Base-by-base conservation (phyloP, 2,888 invertebrate genomes). In the Sinodicranocentrus sp. region DNA sequence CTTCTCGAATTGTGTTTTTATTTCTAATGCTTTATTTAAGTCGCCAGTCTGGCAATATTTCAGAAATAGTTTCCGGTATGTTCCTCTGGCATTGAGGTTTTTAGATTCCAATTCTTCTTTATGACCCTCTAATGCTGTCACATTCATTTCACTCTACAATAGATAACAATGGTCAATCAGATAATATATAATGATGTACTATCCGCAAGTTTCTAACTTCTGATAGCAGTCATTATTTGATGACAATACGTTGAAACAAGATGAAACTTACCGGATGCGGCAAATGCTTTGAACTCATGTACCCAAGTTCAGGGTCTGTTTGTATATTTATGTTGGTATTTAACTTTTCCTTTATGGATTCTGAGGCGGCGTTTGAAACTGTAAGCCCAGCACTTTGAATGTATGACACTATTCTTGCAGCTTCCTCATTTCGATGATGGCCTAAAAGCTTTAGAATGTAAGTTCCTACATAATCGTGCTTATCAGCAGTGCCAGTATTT, bases 1-100 rank as follows among this genome's bases (percentile, higher is more conserved):
- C n/a, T 23, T 21, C 23, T 85, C 86, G 44, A 86, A 86, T 17
- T 13, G 61, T 2, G 17, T 52, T 71, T 85, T 85, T 0, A 54
- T 15, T 57, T 77, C 67, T 15, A 85, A 10, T 10, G 67, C 85
- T 28, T 82, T 86, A 1, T 39, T 19, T n/a, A 85, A 54, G n/a
- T 85, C 84, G 10, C 75, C 82, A 3, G 5, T 17, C 52, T 84
- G 76, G 21, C 86, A 86, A 61, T 84, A 84, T 43, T 86, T 86
- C 6, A 86, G 23, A 67, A 86, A 86, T n/a, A 86, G 67, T 39
- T 82, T 85, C 13, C 86, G 43, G 2, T 25, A 26, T 0, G 52
- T 63, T 21, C 86, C 86, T 72, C 86, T 52, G 1, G 65, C 61
- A 63, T 86, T 86, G 71, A 86, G 67, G 0, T 70, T 73, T 63